A percentile compares a stretch with the other conserved stretches of the same genome.
Conservation (phyloP, 2,888 invertebrate genomes). For the Agonopterix heracliana region DNA sequence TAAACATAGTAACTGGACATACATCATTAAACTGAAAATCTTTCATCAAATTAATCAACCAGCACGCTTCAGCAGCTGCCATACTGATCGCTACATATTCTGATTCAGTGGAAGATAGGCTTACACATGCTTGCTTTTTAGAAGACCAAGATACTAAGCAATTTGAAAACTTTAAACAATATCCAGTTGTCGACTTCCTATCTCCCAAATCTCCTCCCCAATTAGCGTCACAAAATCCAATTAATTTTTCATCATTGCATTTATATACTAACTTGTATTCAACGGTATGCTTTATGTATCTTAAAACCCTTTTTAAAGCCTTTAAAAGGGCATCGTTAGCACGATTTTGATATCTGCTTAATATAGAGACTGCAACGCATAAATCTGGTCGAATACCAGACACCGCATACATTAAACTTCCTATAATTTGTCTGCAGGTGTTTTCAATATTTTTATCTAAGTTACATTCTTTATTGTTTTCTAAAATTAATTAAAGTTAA, state of each 20-base stretch:
- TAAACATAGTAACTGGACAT: too few species aligned
- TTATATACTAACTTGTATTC: not conserved
- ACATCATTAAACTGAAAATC: too few species aligned
- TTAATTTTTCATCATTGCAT: not conserved
- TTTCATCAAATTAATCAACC: conserved; percentile 7
- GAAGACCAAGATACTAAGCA: conserved; percentile 13
- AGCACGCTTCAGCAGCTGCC: conserved; percentile 9
- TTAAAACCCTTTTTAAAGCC: not conserved
- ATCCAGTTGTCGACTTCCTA: conserved; percentile 13
- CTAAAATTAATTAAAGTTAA: conserved; percentile 6
- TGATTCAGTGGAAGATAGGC: conserved; percentile 11
- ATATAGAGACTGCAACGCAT: conserved; percentile 9
- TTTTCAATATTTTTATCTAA: conserved; percentile 11
- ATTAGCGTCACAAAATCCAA: conserved; percentile 6
- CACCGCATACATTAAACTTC: conserved; percentile 14
- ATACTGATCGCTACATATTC: conserved; percentile 14
- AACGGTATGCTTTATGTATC: not conserved
- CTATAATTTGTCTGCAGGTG: conserved; percentile 13
- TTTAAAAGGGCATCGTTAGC: not conserved
- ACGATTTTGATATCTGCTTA: not conserved
- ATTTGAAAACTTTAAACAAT: conserved; percentile 11
- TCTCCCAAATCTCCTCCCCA: conserved; percentile 12
- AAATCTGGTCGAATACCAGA: conserved; percentile 17
- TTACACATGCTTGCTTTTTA: conserved; percentile 10
- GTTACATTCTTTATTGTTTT: too few species aligned